Percentiles rank a stretch among this genome's conserved stretches.
These are phyloP conservation scores for Drosophila lowei DNA, from an alignment of 1,140 invertebrate species.

Conservation along the genomic window DNA sequence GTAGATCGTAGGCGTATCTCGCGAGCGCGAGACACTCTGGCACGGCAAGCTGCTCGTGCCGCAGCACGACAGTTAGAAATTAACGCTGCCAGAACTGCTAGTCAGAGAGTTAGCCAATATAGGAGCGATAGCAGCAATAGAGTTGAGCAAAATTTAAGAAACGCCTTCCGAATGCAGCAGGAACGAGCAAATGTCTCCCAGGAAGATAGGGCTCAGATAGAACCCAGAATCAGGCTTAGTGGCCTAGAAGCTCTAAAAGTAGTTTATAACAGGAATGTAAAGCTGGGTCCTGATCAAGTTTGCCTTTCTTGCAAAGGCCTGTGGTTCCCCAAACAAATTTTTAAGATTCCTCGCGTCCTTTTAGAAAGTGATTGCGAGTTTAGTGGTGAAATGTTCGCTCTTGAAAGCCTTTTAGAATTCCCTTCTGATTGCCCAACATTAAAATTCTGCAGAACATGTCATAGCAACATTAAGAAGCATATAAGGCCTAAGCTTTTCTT, in stretches of 20 bases:
- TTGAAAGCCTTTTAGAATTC: no score
- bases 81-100: neutral
- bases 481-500: neutral
- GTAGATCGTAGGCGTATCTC: no score
- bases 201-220: neutral
- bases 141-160: neutral
- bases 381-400: no score
- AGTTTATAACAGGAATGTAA: neutral
- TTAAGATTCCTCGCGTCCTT: no score
- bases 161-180: neutral
- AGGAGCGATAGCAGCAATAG: neutral
- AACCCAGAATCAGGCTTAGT: neutral
- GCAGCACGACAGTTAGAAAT: no score
- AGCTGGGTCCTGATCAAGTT: conserved; percentile 4
- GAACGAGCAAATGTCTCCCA: neutral
- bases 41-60: no score
- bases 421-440: no score
- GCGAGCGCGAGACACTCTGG: no score
- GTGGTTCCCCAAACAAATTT: no score
- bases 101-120: neutral
- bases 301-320: no score
- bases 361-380: no score
- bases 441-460: neutral
- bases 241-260: neutral
- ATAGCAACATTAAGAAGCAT: neutral